Conservation (phyloP, 2,888 invertebrate genomes). For the Yponomeuta sedellus region DNA sequence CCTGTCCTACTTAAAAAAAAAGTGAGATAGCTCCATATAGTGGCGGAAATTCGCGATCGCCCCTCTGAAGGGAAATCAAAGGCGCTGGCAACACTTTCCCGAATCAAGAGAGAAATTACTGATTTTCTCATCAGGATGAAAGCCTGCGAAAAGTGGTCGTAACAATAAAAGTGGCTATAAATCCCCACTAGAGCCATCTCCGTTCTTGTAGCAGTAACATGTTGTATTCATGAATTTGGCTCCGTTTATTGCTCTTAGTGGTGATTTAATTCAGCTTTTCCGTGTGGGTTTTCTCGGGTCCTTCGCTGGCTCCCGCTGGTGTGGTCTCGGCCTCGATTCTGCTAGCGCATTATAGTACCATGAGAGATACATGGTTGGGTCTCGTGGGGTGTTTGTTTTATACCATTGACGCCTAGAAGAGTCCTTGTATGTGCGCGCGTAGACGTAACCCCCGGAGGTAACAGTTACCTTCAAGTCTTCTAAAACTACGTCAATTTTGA, state of each 20-base stretch:
- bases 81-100: neutral
- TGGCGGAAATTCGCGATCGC: too few species aligned
- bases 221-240: constrained; percentile 57
- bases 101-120: constrained; percentile 12
- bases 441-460: too few species aligned
- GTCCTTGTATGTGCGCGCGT: too few species aligned
- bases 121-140: constrained; percentile 36
- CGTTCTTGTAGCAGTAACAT: constrained; percentile 38
- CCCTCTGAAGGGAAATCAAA: constrained; percentile 2
- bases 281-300: neutral
- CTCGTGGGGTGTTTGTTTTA: too few species aligned
- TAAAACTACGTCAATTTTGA: too few species aligned
- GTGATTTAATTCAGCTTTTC: constrained; percentile 50
- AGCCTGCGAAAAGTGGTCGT: constrained; percentile 57
- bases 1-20: too few species aligned
- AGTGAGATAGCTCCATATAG: too few species aligned
- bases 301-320: neutral
- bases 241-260: constrained; percentile 59
- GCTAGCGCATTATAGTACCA: too few species aligned
- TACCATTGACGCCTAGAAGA: too few species aligned
- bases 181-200: constrained; percentile 58
- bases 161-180: constrained; percentile 55
- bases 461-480: too few species aligned
- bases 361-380: too few species aligned
- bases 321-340: too few species aligned